Evolutionary conservation across 2,113 vertebrate species (phyloP), one percentile per base, ranked within the genome.

Genomic region (Amphilophus citrinellus): DNA sequence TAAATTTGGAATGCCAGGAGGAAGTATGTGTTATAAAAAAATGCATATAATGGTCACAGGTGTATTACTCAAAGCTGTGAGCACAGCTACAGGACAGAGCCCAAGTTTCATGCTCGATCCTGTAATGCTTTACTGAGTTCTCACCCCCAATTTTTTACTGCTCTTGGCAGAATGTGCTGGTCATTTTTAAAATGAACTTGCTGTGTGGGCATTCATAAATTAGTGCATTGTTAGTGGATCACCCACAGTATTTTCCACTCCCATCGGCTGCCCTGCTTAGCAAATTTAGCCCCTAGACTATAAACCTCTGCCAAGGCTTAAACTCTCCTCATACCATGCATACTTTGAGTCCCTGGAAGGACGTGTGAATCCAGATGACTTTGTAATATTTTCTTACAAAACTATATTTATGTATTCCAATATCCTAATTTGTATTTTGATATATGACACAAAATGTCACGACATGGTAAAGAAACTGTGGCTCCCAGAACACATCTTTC

Each of bases 361-460:
- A 53, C 24, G 27, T 71, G 44, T 53, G 66, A 32, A 32, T 73
- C 47, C 24, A 53, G 3, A 30, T 20, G 50, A 71, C 15, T 71
- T 11, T 50, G 24, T 30, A 44, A 17, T 7, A 30, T 20, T 30
- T 50, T 50, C 44, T 71, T 71, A 50, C 10, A 65, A 35, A 37
- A n/a, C 30, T 37, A 47, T 47, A 47, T 63, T 0, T 0, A 6
- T 37, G 17, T 20, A 4, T 0, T 17, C 10, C 5, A 62, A 15
- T 2, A 37, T 53, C 18, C 8, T 18, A 6, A 32, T 62, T 62
- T 62, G 35, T n/a, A 20, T 62, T 1, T 37, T 5, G 17, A 37
- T 32, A 62, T 62, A 62, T 62, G 30, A 35, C 30, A 62, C 17
- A 62, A 62, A 20, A 61, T 47, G 2, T 47, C 44, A 47, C 44